Percentiles rank a stretch among this genome's conserved stretches.
Evolutionary conservation across 2,888 invertebrate species (phyloP).

Genomic region (Tanypteryx hageni): DNA sequence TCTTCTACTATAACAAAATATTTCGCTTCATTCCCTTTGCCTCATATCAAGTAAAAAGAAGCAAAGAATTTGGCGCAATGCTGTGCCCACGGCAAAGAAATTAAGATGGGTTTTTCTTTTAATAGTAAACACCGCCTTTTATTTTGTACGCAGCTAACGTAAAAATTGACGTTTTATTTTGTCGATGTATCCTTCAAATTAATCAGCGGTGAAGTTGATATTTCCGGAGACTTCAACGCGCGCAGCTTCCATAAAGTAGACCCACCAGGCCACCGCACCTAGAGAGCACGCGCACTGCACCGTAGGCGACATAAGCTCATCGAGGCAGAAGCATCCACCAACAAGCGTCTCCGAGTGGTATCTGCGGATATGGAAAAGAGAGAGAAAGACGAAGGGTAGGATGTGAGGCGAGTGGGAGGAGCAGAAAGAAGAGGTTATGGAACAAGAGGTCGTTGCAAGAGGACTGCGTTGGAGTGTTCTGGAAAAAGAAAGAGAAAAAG

Average conservation of each 20-base stretch:
- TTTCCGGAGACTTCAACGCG: background rate
- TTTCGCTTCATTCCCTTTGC: no score
- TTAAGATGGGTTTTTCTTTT: no score
- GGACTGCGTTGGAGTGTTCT: background rate
- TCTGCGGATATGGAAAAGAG: conserved; percentile 41
- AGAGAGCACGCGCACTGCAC: background rate
- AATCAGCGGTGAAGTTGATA: background rate
- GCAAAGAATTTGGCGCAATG: no score
- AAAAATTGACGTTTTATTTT: background rate
- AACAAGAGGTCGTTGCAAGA: conserved; percentile 35
- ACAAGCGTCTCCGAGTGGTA: background rate
- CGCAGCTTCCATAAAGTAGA: background rate
- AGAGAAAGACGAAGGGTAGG: conserved; percentile 1
- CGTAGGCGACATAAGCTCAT: conserved; percentile 3
- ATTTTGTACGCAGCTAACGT: no score
- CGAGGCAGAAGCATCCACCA: conserved; percentile 28
- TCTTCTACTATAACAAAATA: no score
- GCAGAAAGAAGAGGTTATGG: conserved; percentile 47
- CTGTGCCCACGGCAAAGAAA: no score
- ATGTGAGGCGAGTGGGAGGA: conserved; percentile 6
- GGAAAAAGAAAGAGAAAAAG: background rate
- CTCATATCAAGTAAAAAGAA: no score
- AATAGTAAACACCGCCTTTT: no score
- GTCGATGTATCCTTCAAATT: background rate
- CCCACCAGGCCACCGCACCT: background rate